These are phyloP conservation scores for Leptinotarsa lineolata DNA, from an alignment of 1,140 invertebrate genomes.

Conservation along the genomic window DNA sequence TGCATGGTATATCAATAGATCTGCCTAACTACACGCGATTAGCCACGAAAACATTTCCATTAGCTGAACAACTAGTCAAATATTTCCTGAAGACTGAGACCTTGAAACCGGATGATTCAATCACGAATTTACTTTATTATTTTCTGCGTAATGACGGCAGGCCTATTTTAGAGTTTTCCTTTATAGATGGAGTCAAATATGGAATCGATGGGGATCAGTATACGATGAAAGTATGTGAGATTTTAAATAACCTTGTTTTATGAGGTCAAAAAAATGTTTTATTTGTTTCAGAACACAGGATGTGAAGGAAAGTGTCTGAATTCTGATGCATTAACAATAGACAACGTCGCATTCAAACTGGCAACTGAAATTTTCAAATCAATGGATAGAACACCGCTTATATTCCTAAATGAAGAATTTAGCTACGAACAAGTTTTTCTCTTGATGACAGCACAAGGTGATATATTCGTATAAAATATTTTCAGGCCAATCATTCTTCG, in stretches of 20 bases:
- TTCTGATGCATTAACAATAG: not conserved
- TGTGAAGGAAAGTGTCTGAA: not conserved
- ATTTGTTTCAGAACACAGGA: too few relatives aligned
- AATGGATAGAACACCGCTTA: not conserved
- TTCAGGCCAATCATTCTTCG: too few relatives aligned
- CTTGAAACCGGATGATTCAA: not conserved
- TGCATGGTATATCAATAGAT: not conserved
- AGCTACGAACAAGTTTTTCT: too few relatives aligned
- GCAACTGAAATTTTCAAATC: not conserved
- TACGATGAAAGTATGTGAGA: not conserved
- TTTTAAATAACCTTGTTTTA: too few relatives aligned
- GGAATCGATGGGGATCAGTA: not conserved
- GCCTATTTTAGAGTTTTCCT: not conserved
- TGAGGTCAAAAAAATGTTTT: too few relatives aligned
- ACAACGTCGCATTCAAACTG: conserved; percentile 1
- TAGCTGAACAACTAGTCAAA: conserved; percentile 9
- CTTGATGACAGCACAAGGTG: too few relatives aligned
- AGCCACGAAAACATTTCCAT: not conserved
- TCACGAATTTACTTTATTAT: too few relatives aligned
- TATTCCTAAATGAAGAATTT: not conserved
- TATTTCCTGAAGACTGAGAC: not conserved
- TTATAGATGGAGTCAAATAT: not conserved
- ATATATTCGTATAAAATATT: too few relatives aligned
- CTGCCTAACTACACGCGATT: not conserved
- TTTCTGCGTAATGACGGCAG: too few relatives aligned